Percentiles rank a stretch among this genome's conserved stretches.
These are phyloP conservation scores for Agrilus biguttatus DNA, from an alignment of 2,888 invertebrate genomes.

Conservation along the genomic window DNA sequence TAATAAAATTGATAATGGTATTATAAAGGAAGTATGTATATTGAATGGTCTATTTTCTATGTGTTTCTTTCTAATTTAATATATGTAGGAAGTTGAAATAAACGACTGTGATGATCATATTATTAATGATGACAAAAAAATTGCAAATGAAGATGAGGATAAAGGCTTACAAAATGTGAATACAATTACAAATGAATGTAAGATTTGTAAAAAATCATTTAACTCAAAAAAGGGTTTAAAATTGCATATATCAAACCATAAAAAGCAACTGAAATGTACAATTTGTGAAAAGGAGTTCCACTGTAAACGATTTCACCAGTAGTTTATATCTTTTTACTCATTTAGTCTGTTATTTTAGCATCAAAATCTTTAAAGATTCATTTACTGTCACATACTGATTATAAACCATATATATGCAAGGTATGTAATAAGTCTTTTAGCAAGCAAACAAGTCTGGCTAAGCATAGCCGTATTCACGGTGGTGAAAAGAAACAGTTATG, in stretches of 20 bases:
- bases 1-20: not conserved
- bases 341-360: conserved; percentile 14
- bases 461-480: conserved; percentile 23
- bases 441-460: conserved; percentile 17
- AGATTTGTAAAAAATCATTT: conserved; percentile 20
- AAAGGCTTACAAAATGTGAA: conserved; percentile 1
- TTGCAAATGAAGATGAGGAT: conserved; percentile 2
- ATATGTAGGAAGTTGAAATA: not conserved
- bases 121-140: not conserved
- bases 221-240: conserved; percentile 17
- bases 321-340: not conserved
- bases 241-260: conserved; percentile 22
- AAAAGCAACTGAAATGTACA: conserved; percentile 19
- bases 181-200: conserved; percentile 11
- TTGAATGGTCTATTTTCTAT: too few species aligned
- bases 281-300: conserved; percentile 22
- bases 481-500: conserved; percentile 25
- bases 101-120: too few species aligned
- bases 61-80: too few species aligned
- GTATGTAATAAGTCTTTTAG: conserved; percentile 22
- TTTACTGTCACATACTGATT: conserved; percentile 18
- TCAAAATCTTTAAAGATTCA: conserved; percentile 20
- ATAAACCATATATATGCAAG: conserved; percentile 21
- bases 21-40: too few species aligned
- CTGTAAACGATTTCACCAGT: conserved; percentile 15